Evolutionary conservation across 2,888 invertebrate genomes (phyloP).

Genomic region (Lycia hirtaria): DNA sequence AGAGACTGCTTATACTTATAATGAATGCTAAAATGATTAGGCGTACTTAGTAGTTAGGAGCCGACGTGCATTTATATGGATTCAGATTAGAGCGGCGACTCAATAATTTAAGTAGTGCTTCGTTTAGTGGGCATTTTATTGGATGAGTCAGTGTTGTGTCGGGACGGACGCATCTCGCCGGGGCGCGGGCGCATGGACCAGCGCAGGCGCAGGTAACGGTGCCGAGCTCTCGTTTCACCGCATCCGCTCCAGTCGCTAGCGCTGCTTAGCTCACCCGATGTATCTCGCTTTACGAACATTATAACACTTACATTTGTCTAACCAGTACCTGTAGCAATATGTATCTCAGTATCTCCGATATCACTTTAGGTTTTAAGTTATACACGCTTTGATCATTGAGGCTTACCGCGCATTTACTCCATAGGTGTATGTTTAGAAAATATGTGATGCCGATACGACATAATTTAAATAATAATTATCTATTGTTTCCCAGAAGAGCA

Average conservation of each 20-base stretch:
- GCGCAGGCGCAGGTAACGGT: conserved; percentile 72
- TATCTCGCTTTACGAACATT: conserved; percentile 24
- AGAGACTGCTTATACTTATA: conserved; percentile 60
- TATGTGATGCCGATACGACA: conserved; percentile 51
- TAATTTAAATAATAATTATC: conserved; percentile 60
- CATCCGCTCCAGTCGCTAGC: conserved; percentile 56
- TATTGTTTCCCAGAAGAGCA: conserved; percentile 51
- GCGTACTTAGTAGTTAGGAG: conserved; percentile 43
- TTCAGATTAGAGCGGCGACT: conserved; percentile 50
- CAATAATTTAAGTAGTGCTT: conserved; percentile 47
- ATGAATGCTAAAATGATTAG: conserved; percentile 57
- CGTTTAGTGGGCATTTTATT: conserved; percentile 52
- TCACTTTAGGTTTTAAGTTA: conserved; percentile 47
- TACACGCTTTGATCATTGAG: conserved; percentile 71
- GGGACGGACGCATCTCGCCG: conserved; percentile 44
- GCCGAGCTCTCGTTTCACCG: conserved; percentile 71
- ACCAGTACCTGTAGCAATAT: conserved; percentile 52
- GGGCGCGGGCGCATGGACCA: conserved; percentile 27
- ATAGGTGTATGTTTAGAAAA: conserved; percentile 69
- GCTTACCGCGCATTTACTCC: conserved; percentile 79
- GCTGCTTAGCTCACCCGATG: conserved; percentile 46
- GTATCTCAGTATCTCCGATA: conserved; percentile 51
- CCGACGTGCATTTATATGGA: conserved; percentile 61
- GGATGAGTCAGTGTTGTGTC: conserved; percentile 59
- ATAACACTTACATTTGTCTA: conserved; percentile 46